Base-by-base conservation (phyloP, 2,888 invertebrate species). In the Dastarcus helophoroides region DNA sequence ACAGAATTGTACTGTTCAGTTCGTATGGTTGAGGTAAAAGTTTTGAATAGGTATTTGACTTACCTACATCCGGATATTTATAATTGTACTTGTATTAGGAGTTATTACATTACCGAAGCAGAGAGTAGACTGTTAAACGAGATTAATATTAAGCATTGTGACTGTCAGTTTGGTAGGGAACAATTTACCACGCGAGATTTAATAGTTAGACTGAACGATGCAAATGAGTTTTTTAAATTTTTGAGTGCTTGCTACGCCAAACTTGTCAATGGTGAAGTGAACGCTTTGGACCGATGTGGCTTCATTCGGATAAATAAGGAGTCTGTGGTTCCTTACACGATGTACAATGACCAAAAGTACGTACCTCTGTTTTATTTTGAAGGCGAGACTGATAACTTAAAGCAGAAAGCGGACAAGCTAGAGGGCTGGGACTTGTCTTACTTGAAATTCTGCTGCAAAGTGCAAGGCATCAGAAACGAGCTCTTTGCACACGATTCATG, bases 401-500 rank as follows among this genome's bases (percentile, higher is more conserved):
- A 85, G 56, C 71, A 80, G 38, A 84, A 88, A 55, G 84, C 89
- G 2, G 83, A 86, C 51, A 79, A 84, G 58, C 63, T 90, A 19
- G 83, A 84, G 53, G 88, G 88, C 36, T 91, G 90, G 91, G 89
- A 90, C 62, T 64, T 90, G 43, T 85, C 89, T 0, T 91, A 91
- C 60, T 67, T 91, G 41, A 90, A 90, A 62, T 89, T 91, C 60
- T 90, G 90, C 63, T 90, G 90, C 63, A 90, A 89, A 64, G 89
- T 91, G 42, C 89, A 89, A 63, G 89, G 89, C 29, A 89, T 90
- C 46, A 68, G 89, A 41, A 89, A 88, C 54, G 89, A 90, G 65
- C 63, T 90, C 36, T 89, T 90, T 62, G 84, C 86, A 11, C 85
- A 84, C 67, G 88, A 89, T 54, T 83, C 84, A 6, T 89, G 89